Evolutionary conservation across 1,140 invertebrate species (phyloP), one percentile per base, ranked within the genome.

Genomic region (Pachypsylla venusta): DNA sequence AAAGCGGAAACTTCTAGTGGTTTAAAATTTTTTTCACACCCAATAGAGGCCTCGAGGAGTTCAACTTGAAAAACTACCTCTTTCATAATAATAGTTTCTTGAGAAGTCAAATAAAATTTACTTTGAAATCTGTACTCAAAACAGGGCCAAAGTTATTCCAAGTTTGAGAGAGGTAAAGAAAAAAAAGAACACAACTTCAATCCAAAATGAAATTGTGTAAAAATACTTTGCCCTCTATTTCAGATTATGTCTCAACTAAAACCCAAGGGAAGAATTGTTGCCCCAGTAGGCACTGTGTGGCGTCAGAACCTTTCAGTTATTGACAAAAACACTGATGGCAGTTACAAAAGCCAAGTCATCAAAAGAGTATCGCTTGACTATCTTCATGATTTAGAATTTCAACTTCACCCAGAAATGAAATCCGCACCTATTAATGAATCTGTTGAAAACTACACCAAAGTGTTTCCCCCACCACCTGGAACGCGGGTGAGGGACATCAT

Each of bases 251-350:
- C 42, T 48, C 42, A 48, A n/a, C 16, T 48, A 22, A 48, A 48
- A 19, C 42, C 42, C 42, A 10, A 19, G 16, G 42, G 42, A 5
- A 5, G 42, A 5, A 48, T 48, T 48, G 42, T 48, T n/a, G 42
- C 42, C 16, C 42, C 42, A 7, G 16, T 48, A 7, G 42, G 42
- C n/a, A 48, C 4, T 48, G 42, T 48, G 4, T 48, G 42, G 42
- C 42, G 42, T 48, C 42, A 48, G 42, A 48, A 48, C 42, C n/a
- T 48, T 19, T 48, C 42, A n/a, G 42, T 48, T 3, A 48, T 48
- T 3, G 42, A 48, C 22, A 48, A 48, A 19, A 4, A 4, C 7
- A n/a, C 42, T 7, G 42, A 48, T 19, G 42, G 42, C 22, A 19
- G n/a, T 4, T 19, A 19, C 16, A 7, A 4, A 4, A 48, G 42